A percentile compares a stretch with the other conserved stretches of the same genome.
These are phyloP conservation scores for Nymphalis io DNA, from an alignment of 1,140 invertebrate species.

Conservation along the genomic window DNA sequence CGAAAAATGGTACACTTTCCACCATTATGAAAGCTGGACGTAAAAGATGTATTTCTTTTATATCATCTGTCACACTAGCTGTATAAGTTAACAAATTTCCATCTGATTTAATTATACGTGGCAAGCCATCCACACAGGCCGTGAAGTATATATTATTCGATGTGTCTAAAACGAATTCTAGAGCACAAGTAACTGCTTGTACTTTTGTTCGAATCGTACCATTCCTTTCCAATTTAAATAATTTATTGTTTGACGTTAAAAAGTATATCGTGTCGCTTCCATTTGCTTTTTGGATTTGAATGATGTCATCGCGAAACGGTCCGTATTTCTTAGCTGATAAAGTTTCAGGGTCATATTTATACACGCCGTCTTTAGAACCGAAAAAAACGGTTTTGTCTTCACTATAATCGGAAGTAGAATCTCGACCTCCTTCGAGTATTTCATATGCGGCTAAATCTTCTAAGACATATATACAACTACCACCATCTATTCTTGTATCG, in stretches of 20 bases:
- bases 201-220: slow-evolving; percentile 55
- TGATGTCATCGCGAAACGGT: slow-evolving; percentile 58
- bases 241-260: slow-evolving; percentile 49
- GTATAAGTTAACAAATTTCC: slow-evolving; percentile 43
- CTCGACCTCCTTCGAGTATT: slow-evolving; percentile 65
- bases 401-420: slow-evolving; percentile 63
- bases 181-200: slow-evolving; percentile 46
- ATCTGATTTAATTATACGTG: slow-evolving; percentile 51
- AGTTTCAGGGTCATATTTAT: slow-evolving; percentile 56
- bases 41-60: slow-evolving; percentile 52
- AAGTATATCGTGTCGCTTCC: slow-evolving; percentile 55
- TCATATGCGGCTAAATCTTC: slow-evolving; percentile 66
- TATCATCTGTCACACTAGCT: slow-evolving; percentile 50
- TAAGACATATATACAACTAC: slow-evolving; percentile 63
- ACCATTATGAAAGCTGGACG: slow-evolving; percentile 67
- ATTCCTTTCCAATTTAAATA: slow-evolving; percentile 60
- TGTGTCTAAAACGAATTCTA: slow-evolving; percentile 67
- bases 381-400: slow-evolving; percentile 56
- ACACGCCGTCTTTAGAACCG: slow-evolving; percentile 62
- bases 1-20: slow-evolving; percentile 58
- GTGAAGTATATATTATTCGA: slow-evolving; percentile 66
- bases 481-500: slow-evolving; percentile 54
- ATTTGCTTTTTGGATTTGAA: slow-evolving; percentile 67
- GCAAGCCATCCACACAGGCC: slow-evolving; percentile 50
- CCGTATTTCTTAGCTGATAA: slow-evolving; percentile 62